Conservation (phyloP, 2,113 vertebrate species). For the Nesogale talazaci region DNA sequence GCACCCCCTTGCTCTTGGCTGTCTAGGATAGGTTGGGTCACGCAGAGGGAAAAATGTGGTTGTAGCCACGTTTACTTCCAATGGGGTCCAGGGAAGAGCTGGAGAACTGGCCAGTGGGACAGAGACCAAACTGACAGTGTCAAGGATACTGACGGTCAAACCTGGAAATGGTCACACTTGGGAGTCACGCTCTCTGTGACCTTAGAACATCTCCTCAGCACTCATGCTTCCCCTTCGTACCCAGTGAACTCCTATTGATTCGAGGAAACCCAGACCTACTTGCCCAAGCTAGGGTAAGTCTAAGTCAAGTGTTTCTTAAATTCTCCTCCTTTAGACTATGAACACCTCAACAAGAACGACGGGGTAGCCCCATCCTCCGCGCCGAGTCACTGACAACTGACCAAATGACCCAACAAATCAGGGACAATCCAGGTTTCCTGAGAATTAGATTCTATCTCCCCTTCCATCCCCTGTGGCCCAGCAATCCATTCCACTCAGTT, state of each 20-base stretch:
- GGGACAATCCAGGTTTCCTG: neutral
- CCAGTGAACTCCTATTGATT: constrained; percentile 25
- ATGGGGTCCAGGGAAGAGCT: neutral
- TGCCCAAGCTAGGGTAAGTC: neutral
- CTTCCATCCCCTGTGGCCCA: neutral
- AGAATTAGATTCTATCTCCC: neutral
- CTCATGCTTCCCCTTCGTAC: neutral
- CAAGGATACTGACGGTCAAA: neutral
- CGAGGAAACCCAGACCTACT: constrained; percentile 31
- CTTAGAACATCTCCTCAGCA: neutral
- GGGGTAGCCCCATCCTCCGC: neutral
- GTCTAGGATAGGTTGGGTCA: neutral
- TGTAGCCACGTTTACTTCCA: neutral
- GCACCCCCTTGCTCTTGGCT: neutral
- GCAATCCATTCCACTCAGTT: neutral
- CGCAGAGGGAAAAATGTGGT: neutral
- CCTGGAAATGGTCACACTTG: constrained; percentile 44
- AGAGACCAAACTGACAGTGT: neutral
- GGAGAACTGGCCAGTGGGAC: neutral
- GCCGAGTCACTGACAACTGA: neutral
- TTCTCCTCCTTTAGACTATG: neutral
- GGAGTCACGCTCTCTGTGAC: neutral
- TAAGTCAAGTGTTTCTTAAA: neutral
- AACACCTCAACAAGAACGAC: neutral
- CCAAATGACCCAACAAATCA: neutral